Percentiles rank a stretch among this genome's conserved stretches.
phyloP scores from a whole-genome alignment of 30 jellyfish, hydroid and myxozoan species.

The Aurelia sp. region DNA sequence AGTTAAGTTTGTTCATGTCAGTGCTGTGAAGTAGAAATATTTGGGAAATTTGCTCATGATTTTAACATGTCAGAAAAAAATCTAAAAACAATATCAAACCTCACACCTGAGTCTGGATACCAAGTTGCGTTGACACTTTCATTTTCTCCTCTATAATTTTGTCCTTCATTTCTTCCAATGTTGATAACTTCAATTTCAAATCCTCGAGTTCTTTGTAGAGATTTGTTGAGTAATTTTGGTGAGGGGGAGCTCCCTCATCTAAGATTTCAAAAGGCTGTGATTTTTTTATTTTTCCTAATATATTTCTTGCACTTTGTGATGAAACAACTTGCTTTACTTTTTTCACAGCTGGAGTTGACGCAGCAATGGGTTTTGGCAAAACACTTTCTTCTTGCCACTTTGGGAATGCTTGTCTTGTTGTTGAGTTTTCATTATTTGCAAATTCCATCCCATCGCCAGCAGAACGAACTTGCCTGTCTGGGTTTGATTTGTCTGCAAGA shows the following conservation, averaged over 20 bases:
- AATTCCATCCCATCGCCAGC: slow-evolving; percentile 86
- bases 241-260: not conserved
- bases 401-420: not conserved
- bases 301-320: slow-evolving; percentile 3
- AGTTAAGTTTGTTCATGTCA: too few species aligned
- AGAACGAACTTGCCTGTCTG: slow-evolving; percentile 30
- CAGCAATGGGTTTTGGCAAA: slow-evolving; percentile 36
- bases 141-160: slow-evolving; percentile 72
- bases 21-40: too few species aligned
- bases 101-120: slow-evolving; percentile 84
- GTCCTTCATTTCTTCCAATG: slow-evolving; percentile 49
- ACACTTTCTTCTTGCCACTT: slow-evolving; percentile 14
- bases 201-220: slow-evolving; percentile 32
- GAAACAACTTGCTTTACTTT: not conserved
- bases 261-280: not conserved
- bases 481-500: not conserved
- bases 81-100: not conserved
- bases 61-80: not conserved
- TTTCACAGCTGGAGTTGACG: slow-evolving; percentile 61
- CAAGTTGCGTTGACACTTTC: slow-evolving; percentile 80
- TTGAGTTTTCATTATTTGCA: slow-evolving; percentile 1
- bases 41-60: too few species aligned
- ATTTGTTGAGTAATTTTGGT: not conserved
- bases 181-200: slow-evolving; percentile 40
- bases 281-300: slow-evolving; percentile 7